These are phyloP conservation scores for Meganola albula DNA, from an alignment of 2,888 invertebrate species.

Conservation along the genomic window DNA sequence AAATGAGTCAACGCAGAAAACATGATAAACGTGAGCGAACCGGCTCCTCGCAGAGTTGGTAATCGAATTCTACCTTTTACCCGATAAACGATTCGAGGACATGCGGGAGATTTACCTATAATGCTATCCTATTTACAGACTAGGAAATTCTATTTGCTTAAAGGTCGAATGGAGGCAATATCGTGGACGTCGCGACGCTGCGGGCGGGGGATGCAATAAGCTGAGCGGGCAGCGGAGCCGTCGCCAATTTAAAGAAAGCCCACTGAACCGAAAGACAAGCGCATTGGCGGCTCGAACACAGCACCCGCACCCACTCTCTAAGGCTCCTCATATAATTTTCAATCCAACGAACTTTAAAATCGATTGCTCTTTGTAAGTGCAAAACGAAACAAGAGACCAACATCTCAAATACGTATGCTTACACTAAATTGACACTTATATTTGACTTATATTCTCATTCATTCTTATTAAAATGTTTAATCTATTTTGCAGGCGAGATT, in stretches of 20 bases:
- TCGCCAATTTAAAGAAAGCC: conserved; percentile 79
- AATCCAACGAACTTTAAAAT: conserved; percentile 76
- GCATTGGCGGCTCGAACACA: conserved; percentile 73
- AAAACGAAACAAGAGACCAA: conserved; percentile 56
- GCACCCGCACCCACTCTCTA: conserved; percentile 58
- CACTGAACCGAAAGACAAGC: conserved; percentile 79
- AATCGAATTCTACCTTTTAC: conserved; percentile 53
- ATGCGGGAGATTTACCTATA: conserved; percentile 63
- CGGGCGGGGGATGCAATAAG: conserved; percentile 74
- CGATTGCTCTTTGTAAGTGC: conserved; percentile 75
- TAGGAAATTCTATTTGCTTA: conserved; percentile 75
- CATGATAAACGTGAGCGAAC: conserved; percentile 4
- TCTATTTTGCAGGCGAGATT: too few species aligned
- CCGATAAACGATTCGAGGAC: conserved; percentile 50
- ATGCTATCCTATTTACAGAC: conserved; percentile 68
- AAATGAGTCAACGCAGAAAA: conserved; percentile 33
- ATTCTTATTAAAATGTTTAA: too few species aligned
- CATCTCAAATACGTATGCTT: conserved; percentile 44
- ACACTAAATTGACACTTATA: conserved; percentile 51
- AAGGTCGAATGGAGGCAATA: conserved; percentile 75
- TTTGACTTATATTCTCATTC: too few species aligned
- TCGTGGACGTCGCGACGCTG: conserved; percentile 71
- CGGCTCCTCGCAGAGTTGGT: conserved; percentile 36
- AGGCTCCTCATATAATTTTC: conserved; percentile 76
- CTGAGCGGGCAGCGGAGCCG: conserved; percentile 70